Evolutionary conservation across 2,113 vertebrate genomes (phyloP), one percentile per base, ranked within the genome.

Genomic region (Caretta caretta): DNA sequence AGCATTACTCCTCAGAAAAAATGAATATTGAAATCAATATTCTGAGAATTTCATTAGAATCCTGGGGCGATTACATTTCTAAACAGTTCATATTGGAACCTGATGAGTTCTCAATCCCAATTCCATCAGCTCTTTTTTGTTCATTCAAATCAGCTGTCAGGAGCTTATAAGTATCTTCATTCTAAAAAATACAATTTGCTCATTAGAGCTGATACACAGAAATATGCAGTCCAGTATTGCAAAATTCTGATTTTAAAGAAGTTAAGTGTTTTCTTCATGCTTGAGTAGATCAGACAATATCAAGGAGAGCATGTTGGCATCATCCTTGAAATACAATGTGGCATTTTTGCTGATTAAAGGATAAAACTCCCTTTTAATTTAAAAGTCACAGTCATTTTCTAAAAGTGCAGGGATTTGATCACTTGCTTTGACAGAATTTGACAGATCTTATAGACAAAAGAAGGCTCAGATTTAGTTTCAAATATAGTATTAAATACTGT

Each of bases 81-180:
- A 14, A 90, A 76, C 49, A 75, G 83, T 95, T 92, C 92, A 14
- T 59, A n/a, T 59, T 7, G 59, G 22, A 87, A 48, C 72, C 27
- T 90, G 7, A 6, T 83, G 27, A 12, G 56, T n/a, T 75, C 46
- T 72, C 57, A 25, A 59, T 35, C 24, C 69, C 0, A 1, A 6
- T 59, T 94, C 88, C 75, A 57, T 38, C 0, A 2, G 5, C 82
- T 72, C 89, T 93, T 87, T 76, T 93, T 81, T 92, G 81, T 96
- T 96, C 50, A 83, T 1, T 25, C 87, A 97, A 97, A 97, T 92
- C 13, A 98, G 90, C 94, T 97, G 80, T 91, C 95, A 94, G 50
- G 92, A 94, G 12, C 49, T 81, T 91, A 93, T 42, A 89, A 51
- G 42, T 69, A 12, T 59, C 93, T 51, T 93, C 85, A 48, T 83